Percentiles rank a stretch among this genome's conserved stretches.
These are phyloP conservation scores for Drosophila tropicalis DNA, from an alignment of 1,140 invertebrate species.

Conservation along the genomic window DNA sequence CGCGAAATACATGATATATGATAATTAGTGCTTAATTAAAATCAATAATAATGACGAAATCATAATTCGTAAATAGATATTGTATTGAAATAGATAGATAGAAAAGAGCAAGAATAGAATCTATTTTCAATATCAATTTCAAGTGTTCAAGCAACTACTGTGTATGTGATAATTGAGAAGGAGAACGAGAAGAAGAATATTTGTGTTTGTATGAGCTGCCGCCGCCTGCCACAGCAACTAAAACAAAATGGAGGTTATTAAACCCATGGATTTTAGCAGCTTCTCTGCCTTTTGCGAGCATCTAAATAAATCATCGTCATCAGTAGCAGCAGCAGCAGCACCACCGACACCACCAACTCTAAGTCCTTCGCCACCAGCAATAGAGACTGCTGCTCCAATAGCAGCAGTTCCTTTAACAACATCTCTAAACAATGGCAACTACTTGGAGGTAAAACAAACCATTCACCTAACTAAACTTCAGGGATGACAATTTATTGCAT, in stretches of 20 bases:
- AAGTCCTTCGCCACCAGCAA: constrained; percentile 26
- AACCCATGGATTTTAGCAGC: constrained; percentile 83
- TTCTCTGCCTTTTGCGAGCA: constrained; percentile 81
- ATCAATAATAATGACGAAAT: constrained; percentile 75
- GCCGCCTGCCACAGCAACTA: constrained; percentile 21
- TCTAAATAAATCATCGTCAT: constrained; percentile 78
- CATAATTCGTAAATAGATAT: constrained; percentile 22
- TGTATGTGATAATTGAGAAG: constrained; percentile 38
- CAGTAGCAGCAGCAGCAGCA: constrained; percentile 38
- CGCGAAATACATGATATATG: constrained; percentile 55
- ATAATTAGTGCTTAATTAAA: constrained; percentile 81
- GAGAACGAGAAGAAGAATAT: background rate
- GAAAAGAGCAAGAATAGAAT: constrained; percentile 43
- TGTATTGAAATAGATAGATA: background rate
- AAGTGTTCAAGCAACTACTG: constrained; percentile 5
- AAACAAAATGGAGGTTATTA: constrained; percentile 80
- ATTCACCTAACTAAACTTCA: constrained; percentile 18
- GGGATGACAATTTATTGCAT: constrained; percentile 65
- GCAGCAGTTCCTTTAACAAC: constrained; percentile 45
- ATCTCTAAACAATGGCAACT: constrained; percentile 63
- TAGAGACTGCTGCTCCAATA: constrained; percentile 28
- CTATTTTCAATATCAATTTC: constrained; percentile 57
- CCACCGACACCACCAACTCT: background rate
- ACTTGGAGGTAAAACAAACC: constrained; percentile 63
- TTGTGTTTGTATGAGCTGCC: constrained; percentile 20